These are phyloP conservation scores for Ennomos quercinarius DNA, from an alignment of 2,888 invertebrate genomes.

Conservation along the genomic window DNA sequence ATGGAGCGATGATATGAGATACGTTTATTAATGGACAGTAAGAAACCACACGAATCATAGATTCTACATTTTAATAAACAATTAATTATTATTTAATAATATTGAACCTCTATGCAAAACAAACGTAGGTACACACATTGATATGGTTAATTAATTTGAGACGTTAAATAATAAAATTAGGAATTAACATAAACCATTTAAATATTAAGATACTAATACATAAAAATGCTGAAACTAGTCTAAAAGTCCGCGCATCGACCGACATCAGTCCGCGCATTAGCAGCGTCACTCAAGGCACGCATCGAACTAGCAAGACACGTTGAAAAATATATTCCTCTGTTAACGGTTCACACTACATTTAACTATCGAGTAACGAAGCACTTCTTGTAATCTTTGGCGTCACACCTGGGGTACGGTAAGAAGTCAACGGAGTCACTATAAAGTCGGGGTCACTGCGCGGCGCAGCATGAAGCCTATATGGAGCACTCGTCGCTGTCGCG, in stretches of 20 bases:
- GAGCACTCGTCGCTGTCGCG: constrained; percentile 87
- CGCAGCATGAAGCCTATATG: constrained; percentile 71
- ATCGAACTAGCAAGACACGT: constrained; percentile 73
- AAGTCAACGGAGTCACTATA: neutral
- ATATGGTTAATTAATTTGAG: constrained; percentile 74
- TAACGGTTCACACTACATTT: constrained; percentile 48
- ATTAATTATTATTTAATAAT: constrained; percentile 17
- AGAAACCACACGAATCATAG: constrained; percentile 36
- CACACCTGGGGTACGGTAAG: constrained; percentile 1
- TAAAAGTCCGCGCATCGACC: constrained; percentile 47
- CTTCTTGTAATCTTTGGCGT: constrained; percentile 72
- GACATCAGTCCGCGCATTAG: constrained; percentile 24
- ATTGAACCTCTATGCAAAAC: constrained; percentile 37
- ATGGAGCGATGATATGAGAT: constrained; percentile 79
- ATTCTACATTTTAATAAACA: constrained; percentile 37
- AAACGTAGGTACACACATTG: constrained; percentile 53
- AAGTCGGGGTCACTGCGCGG: constrained; percentile 23
- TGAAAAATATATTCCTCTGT: constrained; percentile 77
- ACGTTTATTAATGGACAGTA: constrained; percentile 49
- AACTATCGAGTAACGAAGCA: constrained; percentile 45
- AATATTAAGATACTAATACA: constrained; percentile 50
- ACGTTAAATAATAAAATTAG: constrained; percentile 52
- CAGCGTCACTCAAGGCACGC: constrained; percentile 70
- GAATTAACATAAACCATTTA: constrained; percentile 48
- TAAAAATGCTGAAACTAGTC: constrained; percentile 77